phyloP scores from a whole-genome alignment of 35 echinoderm and acorn worm species.

The Patiria miniata region DNA sequence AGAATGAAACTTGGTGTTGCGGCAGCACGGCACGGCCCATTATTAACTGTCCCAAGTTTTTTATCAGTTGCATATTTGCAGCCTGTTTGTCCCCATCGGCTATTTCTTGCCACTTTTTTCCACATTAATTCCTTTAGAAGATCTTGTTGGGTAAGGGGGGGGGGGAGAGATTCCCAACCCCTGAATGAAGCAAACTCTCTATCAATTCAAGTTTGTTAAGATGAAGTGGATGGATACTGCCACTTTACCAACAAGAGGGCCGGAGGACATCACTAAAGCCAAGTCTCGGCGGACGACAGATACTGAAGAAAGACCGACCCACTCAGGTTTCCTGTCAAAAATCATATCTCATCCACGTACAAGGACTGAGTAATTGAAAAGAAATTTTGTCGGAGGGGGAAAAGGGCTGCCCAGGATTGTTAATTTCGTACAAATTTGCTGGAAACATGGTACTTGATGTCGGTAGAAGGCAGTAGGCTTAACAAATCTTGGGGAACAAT shows the following conservation, averaged over 20 bases:
- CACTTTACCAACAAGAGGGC: neutral
- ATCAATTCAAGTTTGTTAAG: constrained; percentile 20
- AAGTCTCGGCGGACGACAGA: neutral
- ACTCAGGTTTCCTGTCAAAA: neutral
- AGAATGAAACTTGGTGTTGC: neutral
- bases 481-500: neutral
- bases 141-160: too few species aligned
- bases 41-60: neutral
- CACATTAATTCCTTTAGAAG: neutral
- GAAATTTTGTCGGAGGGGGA: neutral
- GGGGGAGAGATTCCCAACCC: neutral
- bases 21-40: neutral
- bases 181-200: neutral
- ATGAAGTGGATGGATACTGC: neutral
- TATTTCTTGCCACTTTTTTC: neutral
- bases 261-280: neutral
- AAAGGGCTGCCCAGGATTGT: neutral
- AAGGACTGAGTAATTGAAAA: neutral
- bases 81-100: neutral
- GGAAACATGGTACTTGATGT: neutral
- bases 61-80: neutral
- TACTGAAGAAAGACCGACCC: neutral
- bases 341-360: neutral
- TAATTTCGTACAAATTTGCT: neutral
- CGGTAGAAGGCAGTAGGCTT: neutral